Percentiles rank a stretch among this genome's conserved stretches.
Evolutionary conservation across 2,888 invertebrate species (phyloP).

Genomic region (Gibbula magus): DNA sequence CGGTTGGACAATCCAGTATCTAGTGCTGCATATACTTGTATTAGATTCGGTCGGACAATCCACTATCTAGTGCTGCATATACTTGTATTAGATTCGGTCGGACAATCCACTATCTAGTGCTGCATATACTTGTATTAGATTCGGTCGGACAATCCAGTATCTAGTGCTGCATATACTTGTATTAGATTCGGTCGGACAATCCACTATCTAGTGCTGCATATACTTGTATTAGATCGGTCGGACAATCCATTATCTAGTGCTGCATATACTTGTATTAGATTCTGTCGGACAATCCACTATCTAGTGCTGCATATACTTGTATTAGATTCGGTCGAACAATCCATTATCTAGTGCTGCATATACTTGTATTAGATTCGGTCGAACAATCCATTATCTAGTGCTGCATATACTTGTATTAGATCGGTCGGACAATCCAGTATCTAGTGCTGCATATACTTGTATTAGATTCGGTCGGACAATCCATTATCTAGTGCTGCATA

Average conservation of each 20-base stretch:
- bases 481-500: not conserved
- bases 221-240: not conserved
- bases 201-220: not conserved
- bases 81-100: not conserved
- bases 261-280: not conserved
- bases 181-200: not conserved
- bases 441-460: not conserved
- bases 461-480: not conserved
- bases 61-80: not conserved
- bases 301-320: not conserved
- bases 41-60: not conserved
- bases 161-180: not conserved
- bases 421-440: not conserved
- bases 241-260: not conserved
- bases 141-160: not conserved
- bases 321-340: not conserved
- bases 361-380: not conserved
- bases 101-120: not conserved
- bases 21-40: not conserved
- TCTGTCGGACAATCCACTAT: not conserved
- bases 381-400: not conserved
- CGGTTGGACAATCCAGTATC: not conserved
- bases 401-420: not conserved
- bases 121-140: not conserved
- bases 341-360: not conserved